Base-by-base conservation (phyloP, 53 echinoderm and acorn worm species). In the Henricia sp. region DNA sequence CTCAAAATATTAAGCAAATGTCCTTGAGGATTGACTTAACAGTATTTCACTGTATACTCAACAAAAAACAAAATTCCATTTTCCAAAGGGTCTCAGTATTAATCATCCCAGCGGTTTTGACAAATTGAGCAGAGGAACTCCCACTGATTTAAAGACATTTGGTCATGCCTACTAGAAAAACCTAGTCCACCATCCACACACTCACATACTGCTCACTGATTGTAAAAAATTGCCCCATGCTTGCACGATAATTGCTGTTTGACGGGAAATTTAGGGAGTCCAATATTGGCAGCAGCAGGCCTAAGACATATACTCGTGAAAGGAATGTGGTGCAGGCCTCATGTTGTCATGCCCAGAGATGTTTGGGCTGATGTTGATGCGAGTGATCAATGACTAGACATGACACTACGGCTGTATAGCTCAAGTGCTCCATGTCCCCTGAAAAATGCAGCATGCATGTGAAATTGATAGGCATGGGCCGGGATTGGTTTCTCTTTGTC, bases 141-240 rank as follows among this genome's bases (percentile, higher is more conserved):
- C 64, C 64, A 11, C 20, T 50, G 65, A 20, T 80, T 46, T 37
- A 54, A 43, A n/a, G 53, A 11, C 28, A 21, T 32, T 16, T 46
- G 64, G 65, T 46, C 64, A 27, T 17, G 46, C 19, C n/a, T 12
- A 21, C 32, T 24, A 6, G 24, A 36, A 63, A 50, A 50, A 41
- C 25, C 43, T 46, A 19, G 2, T 3, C 16, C 35, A 20, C 64
- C 13, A 50, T 33, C 80, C 29, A 64, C 43, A 64, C 64, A 48
- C n/a, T n/a, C 80, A 80, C 80, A 80, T 50, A 1, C 63, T 6
- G 80, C 64, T 64, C 58, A 20, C 29, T 80, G 80, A 80, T 80
- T 80, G 80, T 64, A n/a, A 9, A 80, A 80, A 80, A 80, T 63
- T 43, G 80, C 80, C 63, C 80, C 80, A 80, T 24, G 80, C 80